Percentiles rank a stretch among this genome's conserved stretches.
Conservation (phyloP, 1,140 invertebrate species). For the Drosophila sucinea region DNA sequence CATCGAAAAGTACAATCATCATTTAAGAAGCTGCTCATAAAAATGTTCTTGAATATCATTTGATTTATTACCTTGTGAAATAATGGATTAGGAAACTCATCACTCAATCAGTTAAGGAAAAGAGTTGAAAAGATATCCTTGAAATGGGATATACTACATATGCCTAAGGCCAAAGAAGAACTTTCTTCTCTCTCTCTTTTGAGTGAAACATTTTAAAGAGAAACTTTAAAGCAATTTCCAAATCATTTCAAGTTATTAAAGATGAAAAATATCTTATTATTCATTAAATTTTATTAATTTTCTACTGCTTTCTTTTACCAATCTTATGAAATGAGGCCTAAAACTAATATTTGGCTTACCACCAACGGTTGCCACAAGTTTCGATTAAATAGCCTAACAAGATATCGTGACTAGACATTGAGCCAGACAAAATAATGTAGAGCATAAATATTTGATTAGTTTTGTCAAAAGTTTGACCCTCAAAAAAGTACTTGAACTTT, state of each 20-base stretch:
- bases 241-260: too few species aligned
- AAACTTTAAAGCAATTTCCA: too few species aligned
- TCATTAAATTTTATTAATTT: too few species aligned
- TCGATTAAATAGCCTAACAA: conserved; percentile 23
- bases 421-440: conserved; percentile 43
- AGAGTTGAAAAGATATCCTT: background rate
- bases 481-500: background rate
- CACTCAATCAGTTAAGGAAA: background rate
- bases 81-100: background rate
- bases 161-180: too few species aligned
- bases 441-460: conserved; percentile 61
- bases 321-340: background rate
- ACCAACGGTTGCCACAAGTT: background rate
- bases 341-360: background rate
- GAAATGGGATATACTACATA: background rate
- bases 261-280: too few species aligned
- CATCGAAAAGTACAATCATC: conserved; percentile 15
- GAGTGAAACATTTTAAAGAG: too few species aligned
- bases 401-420: conserved; percentile 53
- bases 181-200: too few species aligned
- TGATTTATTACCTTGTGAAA: background rate
- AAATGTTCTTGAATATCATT: conserved; percentile 10
- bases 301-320: too few species aligned
- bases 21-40: conserved; percentile 34
- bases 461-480: conserved; percentile 28